Conservation (phyloP, 1,140 invertebrate genomes). For the Cydia fagiglandana region DNA sequence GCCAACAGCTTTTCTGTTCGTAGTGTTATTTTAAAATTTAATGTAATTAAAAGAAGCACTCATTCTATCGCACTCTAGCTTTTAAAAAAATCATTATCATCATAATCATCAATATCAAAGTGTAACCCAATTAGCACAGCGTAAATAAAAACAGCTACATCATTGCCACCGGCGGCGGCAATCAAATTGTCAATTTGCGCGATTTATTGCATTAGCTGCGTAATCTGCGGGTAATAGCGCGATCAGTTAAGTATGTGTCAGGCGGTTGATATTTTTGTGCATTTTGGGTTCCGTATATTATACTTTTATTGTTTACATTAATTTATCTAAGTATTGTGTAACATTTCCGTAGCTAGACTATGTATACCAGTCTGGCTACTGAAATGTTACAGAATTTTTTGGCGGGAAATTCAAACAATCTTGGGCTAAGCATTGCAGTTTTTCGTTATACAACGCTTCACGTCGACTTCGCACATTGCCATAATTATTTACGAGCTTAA, state of each 20-base stretch:
- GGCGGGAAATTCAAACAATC: too few relatives aligned
- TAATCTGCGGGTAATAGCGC: constrained; percentile 28
- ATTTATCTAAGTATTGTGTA: too few relatives aligned
- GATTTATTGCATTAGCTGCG: constrained; percentile 28
- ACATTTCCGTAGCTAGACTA: too few relatives aligned
- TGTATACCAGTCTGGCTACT: too few relatives aligned
- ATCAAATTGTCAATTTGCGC: constrained; percentile 31
- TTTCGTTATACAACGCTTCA: too few relatives aligned
- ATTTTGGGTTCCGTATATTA: background rate
- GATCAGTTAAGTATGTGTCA: constrained; percentile 31
- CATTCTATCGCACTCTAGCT: background rate
- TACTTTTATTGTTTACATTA: background rate
- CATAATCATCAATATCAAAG: background rate
- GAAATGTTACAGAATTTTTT: too few relatives aligned
- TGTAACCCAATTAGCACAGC: constrained; percentile 24
- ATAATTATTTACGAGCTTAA: too few relatives aligned
- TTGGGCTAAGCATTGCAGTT: too few relatives aligned
- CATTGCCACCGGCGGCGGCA: constrained; percentile 27
- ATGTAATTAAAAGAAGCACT: too few relatives aligned
- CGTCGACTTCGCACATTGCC: too few relatives aligned
- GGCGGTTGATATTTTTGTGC: constrained; percentile 10
- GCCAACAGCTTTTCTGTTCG: too few relatives aligned
- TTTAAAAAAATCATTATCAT: background rate
- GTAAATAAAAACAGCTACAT: constrained; percentile 20
- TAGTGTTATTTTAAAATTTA: too few relatives aligned